Percentiles rank a stretch among this genome's conserved stretches.
Evolutionary conservation across 2,888 invertebrate species (phyloP).

Genomic region (Spisula solida): DNA sequence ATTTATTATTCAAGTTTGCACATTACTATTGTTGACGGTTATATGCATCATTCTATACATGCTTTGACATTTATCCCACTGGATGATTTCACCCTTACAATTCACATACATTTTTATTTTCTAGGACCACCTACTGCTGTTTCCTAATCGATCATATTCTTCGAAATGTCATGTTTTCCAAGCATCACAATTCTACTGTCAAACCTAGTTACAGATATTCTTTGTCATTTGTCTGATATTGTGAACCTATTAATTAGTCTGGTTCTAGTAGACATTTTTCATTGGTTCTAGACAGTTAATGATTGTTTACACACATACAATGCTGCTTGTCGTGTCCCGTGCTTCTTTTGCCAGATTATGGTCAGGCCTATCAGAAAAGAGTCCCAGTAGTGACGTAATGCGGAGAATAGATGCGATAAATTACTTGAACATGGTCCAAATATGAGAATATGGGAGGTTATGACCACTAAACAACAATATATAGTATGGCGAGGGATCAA

Average conservation of each 20-base stretch:
- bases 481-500: too few relatives aligned
- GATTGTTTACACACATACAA: background rate
- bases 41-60: too few relatives aligned
- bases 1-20: too few relatives aligned
- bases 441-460: too few relatives aligned
- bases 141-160: slow-evolving; percentile 4
- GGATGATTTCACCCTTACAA: background rate
- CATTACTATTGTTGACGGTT: too few relatives aligned
- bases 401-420: too few relatives aligned
- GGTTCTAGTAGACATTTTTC: background rate
- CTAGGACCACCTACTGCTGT: background rate
- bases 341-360: too few relatives aligned
- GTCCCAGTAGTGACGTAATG: too few relatives aligned
- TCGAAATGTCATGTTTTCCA: background rate
- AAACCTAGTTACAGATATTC: background rate
- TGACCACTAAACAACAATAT: too few relatives aligned
- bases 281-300: background rate
- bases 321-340: background rate
- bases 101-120: background rate
- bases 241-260: background rate
- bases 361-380: too few relatives aligned
- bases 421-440: too few relatives aligned
- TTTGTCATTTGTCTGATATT: slow-evolving; percentile 10
- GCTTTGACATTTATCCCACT: background rate
- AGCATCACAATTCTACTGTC: background rate